Evolutionary conservation across 2,113 vertebrate genomes (phyloP), one percentile per base, ranked within the genome.

Genomic region (Cnemophilus loriae): DNA sequence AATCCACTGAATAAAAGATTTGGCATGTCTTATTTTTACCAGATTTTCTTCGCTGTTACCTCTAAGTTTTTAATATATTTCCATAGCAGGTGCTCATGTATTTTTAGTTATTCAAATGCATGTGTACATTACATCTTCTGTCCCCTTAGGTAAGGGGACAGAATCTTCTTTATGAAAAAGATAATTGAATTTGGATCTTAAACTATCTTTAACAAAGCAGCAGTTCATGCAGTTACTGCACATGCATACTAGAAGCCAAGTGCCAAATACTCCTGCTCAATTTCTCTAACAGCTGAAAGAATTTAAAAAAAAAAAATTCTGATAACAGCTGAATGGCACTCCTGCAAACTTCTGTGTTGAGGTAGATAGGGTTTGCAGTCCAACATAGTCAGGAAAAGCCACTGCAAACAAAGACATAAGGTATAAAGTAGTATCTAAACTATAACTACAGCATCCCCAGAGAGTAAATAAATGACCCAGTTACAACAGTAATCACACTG

Each of bases 281-380:
- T 94, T 91, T 94, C 75, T 90, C 42, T 67, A 91, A 74, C 82
- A 96, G 71, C 70, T 93, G 90, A 88, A 89, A 67, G 37, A 87
- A 53, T n/a, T n/a, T n/a, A n/a, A n/a, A 50, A 68, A 35, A n/a
- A 27, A 13, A 49, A 11, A 64, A 87, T n/a, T 73, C 35, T 61
- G 41, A 9, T 91, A 87, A 75, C 61, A 95, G 65, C 56, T 91
- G 87, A 88, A 83, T 74, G 59, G 16, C 39, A 77, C 67, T 80
- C 39, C 56, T 92, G 90, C 67, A 85, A 3, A 49, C 12, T 86
- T 90, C 32, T 76, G 47, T 5, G 7, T 55, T 88, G 53, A 90
- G 30, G 47, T 47, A 67, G 63, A 61, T 55, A 74, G 15, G 15
- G 42, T 70, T 80, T 86, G 17, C 52, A 83, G 68, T 14, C 63